Conservation (phyloP, 1,140 invertebrate genomes). For the Drosophila ambigua region DNA sequence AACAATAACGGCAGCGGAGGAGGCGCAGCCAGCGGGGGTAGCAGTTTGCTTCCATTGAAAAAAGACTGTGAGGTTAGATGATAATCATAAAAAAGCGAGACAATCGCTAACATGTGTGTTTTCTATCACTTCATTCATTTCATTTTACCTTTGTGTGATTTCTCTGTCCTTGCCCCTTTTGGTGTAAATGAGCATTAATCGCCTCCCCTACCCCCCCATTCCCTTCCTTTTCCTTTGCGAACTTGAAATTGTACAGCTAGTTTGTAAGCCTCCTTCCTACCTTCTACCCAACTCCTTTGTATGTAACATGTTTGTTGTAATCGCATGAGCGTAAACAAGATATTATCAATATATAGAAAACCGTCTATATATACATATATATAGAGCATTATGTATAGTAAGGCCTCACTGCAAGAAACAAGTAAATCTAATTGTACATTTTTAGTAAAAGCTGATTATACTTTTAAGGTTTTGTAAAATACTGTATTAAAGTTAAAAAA, state of each 20-base stretch:
- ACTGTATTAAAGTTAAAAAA: slow-evolving; percentile 72
- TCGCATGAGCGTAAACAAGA: slow-evolving; percentile 47
- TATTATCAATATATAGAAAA: slow-evolving; percentile 56
- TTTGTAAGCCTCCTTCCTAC: slow-evolving; percentile 36
- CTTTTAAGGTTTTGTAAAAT: slow-evolving; percentile 63
- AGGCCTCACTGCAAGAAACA: slow-evolving; percentile 9
- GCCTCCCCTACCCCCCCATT: not conserved
- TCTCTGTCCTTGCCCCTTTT: slow-evolving; percentile 4
- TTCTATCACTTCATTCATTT: not conserved
- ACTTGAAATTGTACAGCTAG: slow-evolving; percentile 69
- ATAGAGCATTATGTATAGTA: slow-evolving; percentile 31
- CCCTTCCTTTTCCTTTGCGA: not conserved
- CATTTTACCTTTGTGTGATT: slow-evolving; percentile 10
- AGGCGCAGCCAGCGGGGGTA: slow-evolving; percentile 42
- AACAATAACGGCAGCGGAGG: slow-evolving; percentile 57
- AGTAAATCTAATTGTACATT: slow-evolving; percentile 45
- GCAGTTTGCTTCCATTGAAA: slow-evolving; percentile 86
- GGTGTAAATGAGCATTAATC: slow-evolving; percentile 4
- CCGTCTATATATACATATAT: slow-evolving; percentile 34
- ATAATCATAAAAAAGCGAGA: slow-evolving; percentile 85
- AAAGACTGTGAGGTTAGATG: slow-evolving; percentile 94
- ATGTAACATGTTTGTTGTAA: slow-evolving; percentile 50
- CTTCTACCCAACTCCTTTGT: slow-evolving; percentile 7
- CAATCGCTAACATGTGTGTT: slow-evolving; percentile 11
- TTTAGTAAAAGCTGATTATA: slow-evolving; percentile 37